phyloP scores from a whole-genome alignment of 2,888 invertebrate species.

The Apodemia duryi region DNA sequence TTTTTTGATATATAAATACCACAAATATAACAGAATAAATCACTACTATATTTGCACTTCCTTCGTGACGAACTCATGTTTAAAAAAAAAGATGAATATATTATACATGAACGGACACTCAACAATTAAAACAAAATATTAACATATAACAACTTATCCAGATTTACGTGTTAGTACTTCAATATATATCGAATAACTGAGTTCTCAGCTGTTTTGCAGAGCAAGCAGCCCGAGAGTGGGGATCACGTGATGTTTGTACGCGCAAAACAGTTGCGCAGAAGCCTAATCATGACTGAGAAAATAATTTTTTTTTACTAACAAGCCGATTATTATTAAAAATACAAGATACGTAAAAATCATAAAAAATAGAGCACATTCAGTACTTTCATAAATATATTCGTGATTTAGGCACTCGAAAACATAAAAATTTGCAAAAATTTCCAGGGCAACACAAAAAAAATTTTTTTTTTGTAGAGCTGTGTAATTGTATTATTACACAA shows the following conservation, averaged over 20 bases:
- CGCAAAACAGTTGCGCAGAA: constrained; percentile 19
- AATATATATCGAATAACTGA: constrained; percentile 12
- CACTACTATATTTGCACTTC: constrained; percentile 13
- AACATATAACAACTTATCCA: background rate
- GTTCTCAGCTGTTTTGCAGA: constrained; percentile 1
- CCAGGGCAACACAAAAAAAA: too few relatives aligned
- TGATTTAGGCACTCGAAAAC: too few relatives aligned
- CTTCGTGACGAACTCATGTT: constrained; percentile 15
- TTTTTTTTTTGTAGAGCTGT: too few relatives aligned
- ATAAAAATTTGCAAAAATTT: too few relatives aligned
- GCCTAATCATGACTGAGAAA: constrained; percentile 16
- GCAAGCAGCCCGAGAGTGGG: constrained; percentile 11
- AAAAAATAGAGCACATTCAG: too few relatives aligned
- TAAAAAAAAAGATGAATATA: constrained; percentile 11
- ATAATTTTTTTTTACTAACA: background rate
- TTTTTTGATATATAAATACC: constrained; percentile 21
- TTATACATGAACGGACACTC: constrained; percentile 3
- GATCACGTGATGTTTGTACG: constrained; percentile 17
- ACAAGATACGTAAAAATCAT: too few relatives aligned
- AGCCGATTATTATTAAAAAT: too few relatives aligned
- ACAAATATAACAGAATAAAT: constrained; percentile 19
- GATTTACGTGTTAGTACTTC: constrained; percentile 7
- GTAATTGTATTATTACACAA: too few relatives aligned
- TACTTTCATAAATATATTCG: too few relatives aligned
- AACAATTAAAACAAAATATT: constrained; percentile 2